Evolutionary conservation across 2,888 invertebrate genomes (phyloP).

Genomic region (Stegophylla sp.): DNA sequence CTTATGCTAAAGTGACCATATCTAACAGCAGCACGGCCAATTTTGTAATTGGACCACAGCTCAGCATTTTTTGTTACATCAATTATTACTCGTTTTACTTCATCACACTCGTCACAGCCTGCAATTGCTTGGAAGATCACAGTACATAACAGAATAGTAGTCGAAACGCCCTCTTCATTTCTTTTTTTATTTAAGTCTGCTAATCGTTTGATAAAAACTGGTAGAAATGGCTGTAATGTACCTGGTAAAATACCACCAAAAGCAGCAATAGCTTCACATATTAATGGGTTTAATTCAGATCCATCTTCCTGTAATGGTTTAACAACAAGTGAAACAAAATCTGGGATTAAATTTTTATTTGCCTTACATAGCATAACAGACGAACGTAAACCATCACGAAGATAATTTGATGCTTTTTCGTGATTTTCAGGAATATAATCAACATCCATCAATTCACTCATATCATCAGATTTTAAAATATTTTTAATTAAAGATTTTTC

Average conservation of each 20-base stretch:
- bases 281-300: conserved; percentile 60
- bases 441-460: conserved; percentile 14
- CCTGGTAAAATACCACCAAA: conserved; percentile 73
- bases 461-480: conserved; percentile 14
- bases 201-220: conserved; percentile 66
- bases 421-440: neutral
- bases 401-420: conserved; percentile 25
- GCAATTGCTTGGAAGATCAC: conserved; percentile 82
- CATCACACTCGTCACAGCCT: conserved; percentile 73
- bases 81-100: conserved; percentile 70
- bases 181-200: conserved; percentile 64
- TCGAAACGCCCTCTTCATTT: conserved; percentile 64
- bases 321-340: conserved; percentile 43
- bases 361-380: conserved; percentile 50
- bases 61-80: conserved; percentile 64
- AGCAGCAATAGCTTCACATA: conserved; percentile 79
- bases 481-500: neutral
- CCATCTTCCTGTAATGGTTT: conserved; percentile 36
- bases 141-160: conserved; percentile 77
- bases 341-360: conserved; percentile 48
- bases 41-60: conserved; percentile 82
- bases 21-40: conserved; percentile 83
- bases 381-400: conserved; percentile 41
- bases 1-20: conserved; percentile 82
- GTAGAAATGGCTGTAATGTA: conserved; percentile 69